These are phyloP conservation scores for Clytia hemisphaerica DNA, from an alignment of 30 jellyfish, hydroid and myxozoan genomes.

Conservation along the genomic window DNA sequence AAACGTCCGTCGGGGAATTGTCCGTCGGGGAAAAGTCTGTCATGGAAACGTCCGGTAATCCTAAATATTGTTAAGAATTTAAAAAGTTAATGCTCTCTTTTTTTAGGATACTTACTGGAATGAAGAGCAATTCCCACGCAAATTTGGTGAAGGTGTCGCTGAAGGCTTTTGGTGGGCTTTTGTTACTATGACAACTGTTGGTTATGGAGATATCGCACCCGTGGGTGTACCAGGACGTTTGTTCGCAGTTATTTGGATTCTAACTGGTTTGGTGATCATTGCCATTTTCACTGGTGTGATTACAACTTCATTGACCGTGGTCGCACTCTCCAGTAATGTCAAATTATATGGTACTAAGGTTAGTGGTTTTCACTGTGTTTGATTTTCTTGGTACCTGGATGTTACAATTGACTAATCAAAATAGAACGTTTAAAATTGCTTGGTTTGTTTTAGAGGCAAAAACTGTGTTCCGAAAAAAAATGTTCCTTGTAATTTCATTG, in stretches of 20 bases:
- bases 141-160: constrained; percentile 72
- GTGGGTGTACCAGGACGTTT: constrained; percentile 95
- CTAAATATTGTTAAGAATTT: too few species aligned
- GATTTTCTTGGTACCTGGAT: neutral
- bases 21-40: too few species aligned
- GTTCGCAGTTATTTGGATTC: constrained; percentile 92
- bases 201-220: constrained; percentile 99
- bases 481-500: neutral
- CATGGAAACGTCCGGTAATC: too few species aligned
- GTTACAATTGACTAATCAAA: neutral
- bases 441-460: neutral
- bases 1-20: too few species aligned
- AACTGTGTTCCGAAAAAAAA: neutral
- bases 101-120: constrained; percentile 97
- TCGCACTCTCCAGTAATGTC: constrained; percentile 54
- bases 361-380: constrained; percentile 15
- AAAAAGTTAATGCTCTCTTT: too few species aligned
- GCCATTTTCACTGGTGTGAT: constrained; percentile 94
- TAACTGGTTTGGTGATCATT: constrained; percentile 81
- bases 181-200: constrained; percentile 98
- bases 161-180: constrained; percentile 99
- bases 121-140: constrained; percentile 97
- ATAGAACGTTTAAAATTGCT: neutral
- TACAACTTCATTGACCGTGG: constrained; percentile 83
- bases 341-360: constrained; percentile 72